Percentiles rank a stretch among this genome's conserved stretches.
phyloP scores from a whole-genome alignment of 2,797 vertebrate species.

The Helostoma temminkii region DNA sequence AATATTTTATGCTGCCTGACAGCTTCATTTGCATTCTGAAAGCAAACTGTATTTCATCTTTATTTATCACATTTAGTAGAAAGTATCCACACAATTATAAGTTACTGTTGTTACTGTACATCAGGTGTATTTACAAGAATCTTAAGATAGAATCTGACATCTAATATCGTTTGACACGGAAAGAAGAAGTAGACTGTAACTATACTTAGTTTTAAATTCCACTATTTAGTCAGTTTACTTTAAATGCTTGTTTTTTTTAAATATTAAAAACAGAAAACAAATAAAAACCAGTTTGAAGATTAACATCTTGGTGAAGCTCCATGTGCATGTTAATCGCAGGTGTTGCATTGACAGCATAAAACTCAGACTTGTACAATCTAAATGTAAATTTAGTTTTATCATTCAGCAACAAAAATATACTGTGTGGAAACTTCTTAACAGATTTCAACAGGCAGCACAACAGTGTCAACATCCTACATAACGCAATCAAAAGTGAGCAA shows the following conservation, averaged over 20 bases:
- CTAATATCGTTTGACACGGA: not conserved
- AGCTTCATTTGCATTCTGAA: conserved; percentile 30
- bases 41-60: conserved; percentile 38
- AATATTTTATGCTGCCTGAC: conserved; percentile 50
- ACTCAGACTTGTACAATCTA: conserved; percentile 34
- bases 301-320: not conserved
- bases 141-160: not conserved
- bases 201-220: not conserved
- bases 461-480: not conserved
- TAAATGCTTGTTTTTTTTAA: not conserved
- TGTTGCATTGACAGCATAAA: not conserved
- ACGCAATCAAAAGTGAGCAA: not conserved
- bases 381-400: conserved; percentile 48
- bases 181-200: not conserved
- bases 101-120: conserved; percentile 9
- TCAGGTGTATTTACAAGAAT: not conserved
- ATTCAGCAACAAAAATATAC: not conserved
- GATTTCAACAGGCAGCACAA: conserved; percentile 8
- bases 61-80: conserved; percentile 30
- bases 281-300: not conserved
- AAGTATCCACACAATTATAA: conserved; percentile 10
- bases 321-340: not conserved
- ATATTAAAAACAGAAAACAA: not conserved
- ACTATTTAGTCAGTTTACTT: not conserved
- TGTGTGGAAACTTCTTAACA: not conserved